A percentile compares a stretch with the other conserved stretches of the same genome.
phyloP scores from a whole-genome alignment of 2,113 vertebrate genomes.

The Prunella himalayana region DNA sequence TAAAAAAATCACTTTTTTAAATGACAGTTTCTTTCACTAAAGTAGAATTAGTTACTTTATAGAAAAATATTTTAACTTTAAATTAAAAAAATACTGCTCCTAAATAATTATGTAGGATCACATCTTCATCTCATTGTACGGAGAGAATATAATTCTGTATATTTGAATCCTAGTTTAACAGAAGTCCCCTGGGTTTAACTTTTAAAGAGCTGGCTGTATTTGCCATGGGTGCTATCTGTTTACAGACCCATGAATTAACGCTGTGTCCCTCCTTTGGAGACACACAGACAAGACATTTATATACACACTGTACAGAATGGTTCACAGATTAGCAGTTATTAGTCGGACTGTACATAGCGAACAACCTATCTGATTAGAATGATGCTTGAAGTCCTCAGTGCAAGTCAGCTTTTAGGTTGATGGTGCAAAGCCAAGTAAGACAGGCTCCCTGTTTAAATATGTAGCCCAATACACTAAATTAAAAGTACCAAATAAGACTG shows the following conservation, averaged over 20 bases:
- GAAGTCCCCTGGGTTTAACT: conserved; percentile 51
- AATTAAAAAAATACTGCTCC: conserved; percentile 65
- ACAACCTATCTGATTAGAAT: conserved; percentile 77
- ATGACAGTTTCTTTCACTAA: conserved; percentile 51
- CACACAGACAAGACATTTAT: conserved; percentile 68
- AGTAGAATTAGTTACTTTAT: conserved; percentile 54
- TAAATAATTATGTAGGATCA: conserved; percentile 48
- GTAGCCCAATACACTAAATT: conserved; percentile 99
- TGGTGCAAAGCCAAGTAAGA: conserved; percentile 90
- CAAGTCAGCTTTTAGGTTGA: conserved; percentile 75
- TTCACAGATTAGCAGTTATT: conserved; percentile 88
- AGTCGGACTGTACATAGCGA: conserved; percentile 87
- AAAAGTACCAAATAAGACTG: conserved; percentile 93
- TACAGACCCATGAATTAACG: conserved; percentile 59
- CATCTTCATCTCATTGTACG: conserved; percentile 23
- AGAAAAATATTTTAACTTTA: conserved; percentile 69
- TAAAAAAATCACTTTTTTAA: conserved; percentile 57
- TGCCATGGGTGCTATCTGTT: conserved; percentile 64
- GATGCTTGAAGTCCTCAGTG: conserved; percentile 60
- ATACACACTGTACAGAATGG: conserved; percentile 78
- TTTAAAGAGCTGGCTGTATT: conserved; percentile 66
- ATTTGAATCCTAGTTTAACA: conserved; percentile 54
- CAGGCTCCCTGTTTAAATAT: conserved; percentile 94
- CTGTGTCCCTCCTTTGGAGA: conserved; percentile 65
- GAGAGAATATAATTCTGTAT: conserved; percentile 60